Evolutionary conservation across 2,113 vertebrate species (phyloP), one percentile per base, ranked within the genome.

Genomic region (Asarcornis scutulata): DNA sequence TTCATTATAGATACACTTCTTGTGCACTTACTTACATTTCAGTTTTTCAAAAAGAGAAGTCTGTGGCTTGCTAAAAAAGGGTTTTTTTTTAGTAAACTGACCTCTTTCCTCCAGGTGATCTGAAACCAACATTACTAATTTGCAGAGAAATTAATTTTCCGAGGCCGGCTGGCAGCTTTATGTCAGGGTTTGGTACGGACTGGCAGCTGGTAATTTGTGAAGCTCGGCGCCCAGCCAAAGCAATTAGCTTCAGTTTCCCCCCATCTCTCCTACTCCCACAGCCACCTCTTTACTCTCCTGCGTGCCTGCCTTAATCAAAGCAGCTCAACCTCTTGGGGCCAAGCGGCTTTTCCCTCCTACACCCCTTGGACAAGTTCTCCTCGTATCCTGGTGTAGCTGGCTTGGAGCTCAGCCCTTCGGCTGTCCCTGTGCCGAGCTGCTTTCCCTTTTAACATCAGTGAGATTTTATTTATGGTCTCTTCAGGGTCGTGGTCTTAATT

Each of bases 141-240:
- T 91, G 73, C 14, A 14, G 36, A 69, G 18, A 50, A 72, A 55
- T 52, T 75, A 56, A 25, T 69, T 94, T 90, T 93, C 78, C 40
- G 59, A 48, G 73, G 44, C 11, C 1, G 0, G 69, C 44, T 93
- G 77, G 66, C 79, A 84, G 76, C 68, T 96, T 93, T 84, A 50
- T 79, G 27, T 75, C 66, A 66, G 23, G 64, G 34, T 76, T 84
- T 38, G 53, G 17, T 83, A 31, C 26, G 48, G 56, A 63, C 68
- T 56, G 76, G 52, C 56, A 83, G 56, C 52, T 81, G 77, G 38
- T 96, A 92, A 91, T 93, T 92, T 96, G 93, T 84, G 62, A 93
- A 91, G 66, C 78, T 13, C 82, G 95, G 88, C 83, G 73, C 18
- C 6, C 21, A 72, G 68, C 62, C 90, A 94, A 44, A 68, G 59